Percentiles rank a stretch among this genome's conserved stretches.
phyloP scores from a whole-genome alignment of 2,113 vertebrate species.

The Kryptolebias marmoratus region DNA sequence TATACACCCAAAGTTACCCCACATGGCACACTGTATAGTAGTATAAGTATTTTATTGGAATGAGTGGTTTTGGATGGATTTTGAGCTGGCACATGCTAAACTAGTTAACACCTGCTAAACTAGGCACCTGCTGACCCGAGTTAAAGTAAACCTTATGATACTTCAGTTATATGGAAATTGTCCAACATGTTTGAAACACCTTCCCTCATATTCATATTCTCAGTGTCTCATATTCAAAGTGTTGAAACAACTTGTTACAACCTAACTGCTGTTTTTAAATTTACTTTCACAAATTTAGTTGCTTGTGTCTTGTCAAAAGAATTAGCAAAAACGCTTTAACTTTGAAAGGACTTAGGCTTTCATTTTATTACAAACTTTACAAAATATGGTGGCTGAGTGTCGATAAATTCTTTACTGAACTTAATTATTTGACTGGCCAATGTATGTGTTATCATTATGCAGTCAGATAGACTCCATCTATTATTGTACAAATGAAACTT shows the following conservation, averaged over 20 bases:
- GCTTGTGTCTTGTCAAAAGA: too few species aligned
- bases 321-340: not conserved
- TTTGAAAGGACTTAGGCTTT: too few species aligned
- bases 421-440: not conserved
- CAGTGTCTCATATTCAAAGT: not conserved
- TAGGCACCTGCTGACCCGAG: too few species aligned
- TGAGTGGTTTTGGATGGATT: too few species aligned
- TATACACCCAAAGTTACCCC: not conserved
- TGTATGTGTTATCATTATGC: not conserved
- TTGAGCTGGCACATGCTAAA: too few species aligned
- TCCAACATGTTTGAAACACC: not conserved
- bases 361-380: not conserved
- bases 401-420: not conserved
- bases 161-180: not conserved
- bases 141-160: too few species aligned
- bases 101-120: too few species aligned
- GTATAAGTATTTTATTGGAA: too few species aligned
- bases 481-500: not conserved
- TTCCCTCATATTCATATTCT: not conserved
- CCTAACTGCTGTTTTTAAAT: not conserved
- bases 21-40: not conserved
- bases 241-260: not conserved
- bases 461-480: not conserved
- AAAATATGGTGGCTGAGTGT: not conserved
- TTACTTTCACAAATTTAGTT: not conserved